Conservation (phyloP, 2,113 vertebrate species). For the Xenopus borealis region DNA sequence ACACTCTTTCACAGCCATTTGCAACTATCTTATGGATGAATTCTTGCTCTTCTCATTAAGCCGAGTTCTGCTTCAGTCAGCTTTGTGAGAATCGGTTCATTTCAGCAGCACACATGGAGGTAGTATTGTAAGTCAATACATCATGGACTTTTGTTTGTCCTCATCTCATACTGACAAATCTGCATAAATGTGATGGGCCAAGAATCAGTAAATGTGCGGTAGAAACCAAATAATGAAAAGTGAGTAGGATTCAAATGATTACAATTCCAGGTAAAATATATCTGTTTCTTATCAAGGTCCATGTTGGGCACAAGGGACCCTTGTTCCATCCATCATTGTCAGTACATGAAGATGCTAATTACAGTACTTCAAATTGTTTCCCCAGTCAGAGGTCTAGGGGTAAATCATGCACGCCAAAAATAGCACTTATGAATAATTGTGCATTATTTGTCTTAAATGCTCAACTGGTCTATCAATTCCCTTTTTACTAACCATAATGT, state of each 20-base stretch:
- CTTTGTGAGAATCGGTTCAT: too few relatives aligned
- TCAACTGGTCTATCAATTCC: constrained; percentile 71
- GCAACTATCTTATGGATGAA: neutral
- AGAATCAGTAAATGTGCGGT: neutral
- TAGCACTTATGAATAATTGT: constrained; percentile 94
- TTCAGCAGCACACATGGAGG: too few relatives aligned
- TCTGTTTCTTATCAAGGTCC: constrained; percentile 74
- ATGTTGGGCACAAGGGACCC: constrained; percentile 65
- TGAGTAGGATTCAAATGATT: constrained; percentile 7
- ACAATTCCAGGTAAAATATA: constrained; percentile 51
- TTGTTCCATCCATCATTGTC: constrained; percentile 85
- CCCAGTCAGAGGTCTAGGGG: constrained; percentile 83
- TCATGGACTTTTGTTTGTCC: neutral
- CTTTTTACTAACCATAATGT: constrained; percentile 65
- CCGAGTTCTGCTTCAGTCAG: too few relatives aligned
- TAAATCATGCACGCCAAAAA: constrained; percentile 85
- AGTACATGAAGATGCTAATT: constrained; percentile 77
- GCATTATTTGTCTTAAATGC: constrained; percentile 92
- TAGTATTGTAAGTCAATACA: neutral
- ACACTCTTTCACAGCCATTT: too few relatives aligned
- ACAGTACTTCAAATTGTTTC: constrained; percentile 95
- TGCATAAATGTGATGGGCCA: neutral
- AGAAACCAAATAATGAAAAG: constrained; percentile 6
- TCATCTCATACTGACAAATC: neutral
- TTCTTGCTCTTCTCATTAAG: too few relatives aligned